phyloP scores from a whole-genome alignment of 2,113 vertebrate species.

The Corythaeola cristata region DNA sequence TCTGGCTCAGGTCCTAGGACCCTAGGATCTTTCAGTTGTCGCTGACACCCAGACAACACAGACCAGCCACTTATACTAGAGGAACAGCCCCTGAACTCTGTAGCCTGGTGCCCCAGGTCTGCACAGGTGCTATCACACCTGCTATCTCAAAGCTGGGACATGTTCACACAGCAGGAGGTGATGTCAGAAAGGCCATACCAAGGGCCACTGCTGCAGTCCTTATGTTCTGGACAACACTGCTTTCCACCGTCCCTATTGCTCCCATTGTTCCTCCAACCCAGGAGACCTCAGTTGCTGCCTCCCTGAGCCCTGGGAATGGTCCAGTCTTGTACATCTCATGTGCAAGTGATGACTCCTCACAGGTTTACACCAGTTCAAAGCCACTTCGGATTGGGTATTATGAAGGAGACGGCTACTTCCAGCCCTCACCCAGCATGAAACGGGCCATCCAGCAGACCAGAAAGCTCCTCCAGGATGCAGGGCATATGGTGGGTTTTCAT shows the following conservation, averaged over 20 bases:
- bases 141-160: not conserved
- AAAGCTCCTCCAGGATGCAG: constrained; percentile 83
- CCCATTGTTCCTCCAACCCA: not conserved
- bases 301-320: not conserved
- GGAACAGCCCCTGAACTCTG: not conserved
- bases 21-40: not conserved
- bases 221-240: not conserved
- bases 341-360: not conserved
- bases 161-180: not conserved
- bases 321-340: fast-evolving
- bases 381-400: constrained; percentile 83
- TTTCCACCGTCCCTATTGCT: not conserved
- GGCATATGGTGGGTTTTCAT: constrained; percentile 79
- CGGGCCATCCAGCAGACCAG: constrained; percentile 81
- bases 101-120: not conserved
- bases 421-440: constrained; percentile 82
- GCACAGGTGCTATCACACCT: not conserved
- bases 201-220: not conserved
- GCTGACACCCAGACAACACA: not conserved
- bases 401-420: constrained; percentile 77
- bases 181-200: not conserved
- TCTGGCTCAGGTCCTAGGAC: not conserved
- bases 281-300: not conserved
- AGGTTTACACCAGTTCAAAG: constrained; percentile 81
- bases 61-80: not conserved